Conservation (phyloP, 2,113 vertebrate genomes). For the Mus musculus region GRCm39 chr13:114589501-114590000, state of each 20-base stretch:
- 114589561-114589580: conserved; percentile 99
- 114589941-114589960: conserved; percentile 91
- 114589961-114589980: conserved; percentile 99
- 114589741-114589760: conserved; percentile 76
- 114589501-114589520: conserved; percentile 88
- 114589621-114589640: conserved; percentile 99
- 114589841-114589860: neutral
- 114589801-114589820: conserved; percentile 99
- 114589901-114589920: conserved; percentile 81
- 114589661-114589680: conserved; percentile 99
- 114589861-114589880: conserved; percentile 24
- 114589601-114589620: conserved; percentile 98
- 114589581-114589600: conserved; percentile 99
- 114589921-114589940: conserved; percentile 92
- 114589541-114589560: conserved; percentile 99
- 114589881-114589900: neutral
- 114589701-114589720: conserved; percentile 77
- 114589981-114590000: conserved; percentile 99
- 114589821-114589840: conserved; percentile 94
- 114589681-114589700: conserved; percentile 88
- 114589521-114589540: conserved; percentile 95
- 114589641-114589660: conserved; percentile 99
- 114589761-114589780: conserved; percentile 88
- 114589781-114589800: conserved; percentile 99
- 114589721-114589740: conserved; percentile 69